Base-by-base conservation (phyloP, 2,113 vertebrate genomes). In the Myrmophylax atrothorax region DNA sequence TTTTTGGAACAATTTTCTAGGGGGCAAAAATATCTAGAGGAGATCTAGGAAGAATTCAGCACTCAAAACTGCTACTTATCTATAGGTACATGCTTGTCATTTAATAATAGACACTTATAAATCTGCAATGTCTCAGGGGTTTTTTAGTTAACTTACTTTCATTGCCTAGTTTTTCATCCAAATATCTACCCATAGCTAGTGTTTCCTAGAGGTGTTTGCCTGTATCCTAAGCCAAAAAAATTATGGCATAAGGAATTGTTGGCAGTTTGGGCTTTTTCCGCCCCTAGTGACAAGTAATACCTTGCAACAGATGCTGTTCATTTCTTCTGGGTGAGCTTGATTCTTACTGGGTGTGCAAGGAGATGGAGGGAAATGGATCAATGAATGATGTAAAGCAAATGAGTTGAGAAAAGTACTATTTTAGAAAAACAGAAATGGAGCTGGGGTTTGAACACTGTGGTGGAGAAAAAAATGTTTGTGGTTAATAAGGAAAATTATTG, bases 401-500 rank as follows among this genome's bases (percentile, higher is more conserved):
- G 33, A 46, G 31, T 52, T 35, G 52, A 86, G 72, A 63, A 88
- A 87, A 91, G 17, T 31, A 72, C 87, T 75, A 87, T 37, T 68
- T 89, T 10, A 44, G 64, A 67, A 68, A 84, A 92, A 42, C 26
- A 80, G 60, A 86, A 84, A 37, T 23, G 4, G 33, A 78, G 31
- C 38, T 31, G 14, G 12, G 17, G 10, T 60, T 73, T 88, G 59
- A 95, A 88, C 18, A 74, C 1, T 42, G n/a, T 29, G 18, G 14
- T 44, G 31, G 69, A 90, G 49, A 76, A 6, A 60, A 82, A 66
- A 82, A 24, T 33, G 33, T 77, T 59, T 64, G 60, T 35, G 49
- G 77, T 84, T 77, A 95, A 87, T 84, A 79, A 92, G 78, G 73
- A 89, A 89, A 89, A 72, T 72, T 72, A 90, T 75, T 81, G 66